Base-by-base conservation (phyloP, 2,888 invertebrate genomes). In the Lasioglossum malachurum region DNA sequence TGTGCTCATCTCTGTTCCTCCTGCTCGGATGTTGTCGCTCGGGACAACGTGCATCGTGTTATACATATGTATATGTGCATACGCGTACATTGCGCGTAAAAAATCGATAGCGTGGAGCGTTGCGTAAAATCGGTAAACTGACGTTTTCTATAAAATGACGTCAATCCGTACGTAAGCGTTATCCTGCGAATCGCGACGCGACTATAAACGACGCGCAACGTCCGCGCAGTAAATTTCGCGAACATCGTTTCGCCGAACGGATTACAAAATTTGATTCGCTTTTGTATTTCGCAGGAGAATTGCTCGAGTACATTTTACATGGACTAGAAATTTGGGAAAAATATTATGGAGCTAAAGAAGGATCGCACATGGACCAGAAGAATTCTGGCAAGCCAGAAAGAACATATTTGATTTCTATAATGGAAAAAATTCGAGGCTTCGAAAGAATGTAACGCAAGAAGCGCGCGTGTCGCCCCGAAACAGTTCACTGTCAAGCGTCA, bases 401-500 rank as follows among this genome's bases (percentile, higher is more conserved):
- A 10, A 57, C n/a, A 57, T 2, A 16, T 19, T 5, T 16, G 16
- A 7, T 64, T 31, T 64, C 7, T 31, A 31, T 8, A 5, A 64
- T 3, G 8, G 31, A 31, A 19, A 64, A 31, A 31, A 31, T n/a
- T 19, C 27, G 16, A 71, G 27, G 53, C 75, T 53, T 27, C 53
- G 16, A 77, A 77, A 71, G 75, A 81, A 73, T 49, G 57, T 38
- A 64, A 31, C 35, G 31, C 31, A 35, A 35, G 64, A 44, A 31
- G 23, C 27, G 64, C 60, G 27, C 44, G 75, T 72, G 72, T 44
- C 74, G 31, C 27, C 67, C 41, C 49, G 75, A 82, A 78, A 64
- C 81, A 72, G 84, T 82, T 84, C 84, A 78, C 88, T 87, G 88
- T 87, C 86, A 79, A 80, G 57, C 88, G 77, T 78, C 87, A 82